These are phyloP conservation scores for Apodemus agrarius DNA, from an alignment of 2,797 vertebrate species.

Conservation along the genomic window DNA sequence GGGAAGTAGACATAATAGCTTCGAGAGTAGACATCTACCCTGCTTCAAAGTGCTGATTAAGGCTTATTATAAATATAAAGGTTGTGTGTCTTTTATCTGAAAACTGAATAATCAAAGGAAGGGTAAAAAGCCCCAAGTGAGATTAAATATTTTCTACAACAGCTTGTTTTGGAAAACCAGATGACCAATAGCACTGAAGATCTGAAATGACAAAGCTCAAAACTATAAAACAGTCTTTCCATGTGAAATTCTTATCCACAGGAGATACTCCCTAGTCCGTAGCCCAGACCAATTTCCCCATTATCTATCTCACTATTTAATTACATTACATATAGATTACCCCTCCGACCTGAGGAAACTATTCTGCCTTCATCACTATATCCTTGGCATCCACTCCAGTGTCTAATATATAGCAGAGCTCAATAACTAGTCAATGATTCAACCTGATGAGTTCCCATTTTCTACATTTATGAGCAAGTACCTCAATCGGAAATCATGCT, in stretches of 20 bases:
- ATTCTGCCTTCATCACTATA: neutral
- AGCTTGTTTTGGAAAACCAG: slow-evolving; percentile 24
- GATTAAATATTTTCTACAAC: neutral
- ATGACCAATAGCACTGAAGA: neutral
- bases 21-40: neutral
- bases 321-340: slow-evolving; percentile 1
- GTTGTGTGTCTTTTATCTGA: neutral
- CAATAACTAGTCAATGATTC: neutral
- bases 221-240: neutral
- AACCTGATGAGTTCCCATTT: neutral
- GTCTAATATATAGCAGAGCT: neutral
- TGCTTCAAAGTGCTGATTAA: neutral
- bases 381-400: neutral
- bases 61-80: neutral
- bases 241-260: neutral
- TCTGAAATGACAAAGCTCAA: neutral
- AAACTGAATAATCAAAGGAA: neutral
- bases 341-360: neutral
- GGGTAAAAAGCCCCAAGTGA: neutral
- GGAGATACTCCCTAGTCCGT: neutral
- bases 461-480: neutral
- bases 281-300: neutral
- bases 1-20: neutral
- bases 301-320: neutral
- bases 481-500: neutral